Percentiles rank a stretch among this genome's conserved stretches.
Conservation (phyloP, 2,888 invertebrate species). For the Teleogryllus oceanicus region DNA sequence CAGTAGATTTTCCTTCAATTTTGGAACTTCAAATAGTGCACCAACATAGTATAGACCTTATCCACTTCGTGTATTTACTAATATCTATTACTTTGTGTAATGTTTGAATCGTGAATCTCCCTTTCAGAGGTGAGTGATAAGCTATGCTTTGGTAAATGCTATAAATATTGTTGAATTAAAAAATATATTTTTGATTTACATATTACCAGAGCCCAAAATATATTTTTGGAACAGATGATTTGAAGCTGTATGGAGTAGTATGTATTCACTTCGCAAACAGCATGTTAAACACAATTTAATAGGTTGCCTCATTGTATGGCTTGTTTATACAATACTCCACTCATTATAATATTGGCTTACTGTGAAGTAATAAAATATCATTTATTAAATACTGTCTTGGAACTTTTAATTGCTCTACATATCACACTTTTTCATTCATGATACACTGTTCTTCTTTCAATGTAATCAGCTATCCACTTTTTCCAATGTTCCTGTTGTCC, state of each 20-base stretch:
- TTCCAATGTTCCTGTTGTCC: constrained; percentile 47
- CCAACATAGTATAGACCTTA: background rate
- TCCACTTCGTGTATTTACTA: background rate
- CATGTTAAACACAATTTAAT: no score
- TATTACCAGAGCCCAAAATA: background rate
- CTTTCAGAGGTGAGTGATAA: no score
- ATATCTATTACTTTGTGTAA: no score
- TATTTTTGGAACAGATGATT: background rate
- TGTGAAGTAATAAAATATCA: constrained; percentile 9
- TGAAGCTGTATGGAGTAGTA: background rate
- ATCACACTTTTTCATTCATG: background rate
- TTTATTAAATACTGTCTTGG: background rate
- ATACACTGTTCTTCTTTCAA: background rate
- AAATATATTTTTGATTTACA: constrained; percentile 1
- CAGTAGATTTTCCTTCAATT: background rate
- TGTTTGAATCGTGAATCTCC: no score
- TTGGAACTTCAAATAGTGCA: background rate
- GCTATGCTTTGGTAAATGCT: background rate
- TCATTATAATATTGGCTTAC: background rate
- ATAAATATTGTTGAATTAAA: background rate
- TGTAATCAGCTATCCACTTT: constrained; percentile 30
- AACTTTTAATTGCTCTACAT: background rate
- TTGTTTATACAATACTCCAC: background rate
- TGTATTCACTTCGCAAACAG: no score
- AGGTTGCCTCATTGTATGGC: no score